phyloP scores from a whole-genome alignment of 2,888 invertebrate genomes.

The Apodemia mormo region DNA sequence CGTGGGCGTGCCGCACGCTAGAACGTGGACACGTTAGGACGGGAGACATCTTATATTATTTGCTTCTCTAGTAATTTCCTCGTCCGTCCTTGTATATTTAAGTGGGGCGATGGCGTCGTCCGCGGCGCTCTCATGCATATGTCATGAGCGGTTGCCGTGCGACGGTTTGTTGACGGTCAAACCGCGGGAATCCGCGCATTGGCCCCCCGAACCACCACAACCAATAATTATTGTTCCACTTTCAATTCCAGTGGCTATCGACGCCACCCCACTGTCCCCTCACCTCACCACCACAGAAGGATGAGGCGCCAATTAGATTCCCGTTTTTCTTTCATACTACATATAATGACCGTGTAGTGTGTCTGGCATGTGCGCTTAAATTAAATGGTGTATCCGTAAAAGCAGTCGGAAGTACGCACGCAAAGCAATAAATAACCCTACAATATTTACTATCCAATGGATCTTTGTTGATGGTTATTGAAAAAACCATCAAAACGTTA shows the following conservation, averaged over 20 bases:
- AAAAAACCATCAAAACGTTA: slow-evolving; percentile 47
- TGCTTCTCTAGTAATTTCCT: slow-evolving; percentile 74
- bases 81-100: slow-evolving; percentile 76
- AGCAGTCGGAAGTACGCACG: slow-evolving; percentile 63
- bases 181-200: slow-evolving; percentile 71
- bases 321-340: slow-evolving; percentile 58
- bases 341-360: slow-evolving; percentile 52
- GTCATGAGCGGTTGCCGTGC: slow-evolving; percentile 80
- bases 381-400: slow-evolving; percentile 71
- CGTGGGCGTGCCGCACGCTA: slow-evolving; percentile 44
- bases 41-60: slow-evolving; percentile 57
- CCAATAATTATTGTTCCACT: slow-evolving; percentile 76
- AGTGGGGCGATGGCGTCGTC: slow-evolving; percentile 49
- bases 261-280: slow-evolving; percentile 50
- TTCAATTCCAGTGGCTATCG: slow-evolving; percentile 69
- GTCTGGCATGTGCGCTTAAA: slow-evolving; percentile 69
- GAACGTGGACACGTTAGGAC: slow-evolving; percentile 25
- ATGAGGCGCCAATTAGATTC: slow-evolving; percentile 75
- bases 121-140: slow-evolving; percentile 77
- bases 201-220: slow-evolving; percentile 55
- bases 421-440: slow-evolving; percentile 60
- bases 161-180: slow-evolving; percentile 78
- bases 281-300: slow-evolving; percentile 49
- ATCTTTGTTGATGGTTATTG: slow-evolving; percentile 40
- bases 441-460: slow-evolving; percentile 53